Percentiles rank a stretch among this genome's conserved stretches.
Evolutionary conservation across 1,140 invertebrate species (phyloP).

Genomic region (Saccostrea echinata): DNA sequence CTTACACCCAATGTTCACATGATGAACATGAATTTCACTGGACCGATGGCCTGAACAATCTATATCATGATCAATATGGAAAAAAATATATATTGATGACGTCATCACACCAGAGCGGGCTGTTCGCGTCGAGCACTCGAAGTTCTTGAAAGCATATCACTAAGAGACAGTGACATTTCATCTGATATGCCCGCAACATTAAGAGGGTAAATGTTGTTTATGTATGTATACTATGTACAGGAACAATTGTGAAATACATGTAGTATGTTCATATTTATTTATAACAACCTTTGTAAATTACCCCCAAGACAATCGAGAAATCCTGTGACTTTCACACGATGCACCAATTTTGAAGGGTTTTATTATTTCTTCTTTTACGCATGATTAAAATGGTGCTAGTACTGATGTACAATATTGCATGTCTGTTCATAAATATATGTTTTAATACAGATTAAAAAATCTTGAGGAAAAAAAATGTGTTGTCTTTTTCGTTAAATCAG

Average conservation of each 20-base stretch:
- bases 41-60: conserved; percentile 71
- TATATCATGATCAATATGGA: background rate
- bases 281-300: conserved; percentile 30
- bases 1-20: conserved; percentile 73
- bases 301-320: background rate
- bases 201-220: conserved; percentile 36
- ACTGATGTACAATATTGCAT: conserved; percentile 29
- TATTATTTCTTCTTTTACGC: background rate
- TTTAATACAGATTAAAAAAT: conserved; percentile 4
- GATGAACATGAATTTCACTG: conserved; percentile 77
- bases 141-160: conserved; percentile 19
- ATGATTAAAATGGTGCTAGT: conserved; percentile 34
- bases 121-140: conserved; percentile 24
- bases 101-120: conserved; percentile 15
- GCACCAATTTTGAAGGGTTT: background rate
- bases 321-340: conserved; percentile 1
- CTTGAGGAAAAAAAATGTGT: background rate
- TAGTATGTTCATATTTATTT: conserved; percentile 31
- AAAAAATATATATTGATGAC: background rate
- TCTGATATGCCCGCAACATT: conserved; percentile 13
- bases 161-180: background rate
- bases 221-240: background rate
- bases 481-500: background rate
- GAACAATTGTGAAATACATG: conserved; percentile 25
- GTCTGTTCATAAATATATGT: conserved; percentile 13